A percentile compares a stretch with the other conserved stretches of the same genome.
phyloP scores from a whole-genome alignment of 1,140 invertebrate species.

The Zeugodacus cucurbitae region DNA sequence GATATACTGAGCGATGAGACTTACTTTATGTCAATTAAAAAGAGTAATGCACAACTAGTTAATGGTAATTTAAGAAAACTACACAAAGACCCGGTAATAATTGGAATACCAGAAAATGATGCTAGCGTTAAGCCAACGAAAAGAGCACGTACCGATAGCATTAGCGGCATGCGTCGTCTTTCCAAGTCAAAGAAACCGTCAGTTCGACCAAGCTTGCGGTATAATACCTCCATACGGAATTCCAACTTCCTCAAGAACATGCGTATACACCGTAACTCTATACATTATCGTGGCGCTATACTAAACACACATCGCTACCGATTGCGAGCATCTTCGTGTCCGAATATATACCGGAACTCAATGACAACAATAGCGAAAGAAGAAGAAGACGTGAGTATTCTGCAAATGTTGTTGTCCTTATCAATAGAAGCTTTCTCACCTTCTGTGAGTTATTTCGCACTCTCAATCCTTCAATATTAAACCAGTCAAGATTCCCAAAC shows the following conservation, averaged over 20 bases:
- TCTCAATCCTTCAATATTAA: too few relatives aligned
- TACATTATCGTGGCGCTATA: slow-evolving; percentile 83
- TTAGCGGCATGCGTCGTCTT: slow-evolving; percentile 56
- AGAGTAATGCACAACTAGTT: slow-evolving; percentile 52
- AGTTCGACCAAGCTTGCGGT: slow-evolving; percentile 58
- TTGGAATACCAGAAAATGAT: slow-evolving; percentile 53
- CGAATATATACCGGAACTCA: slow-evolving; percentile 89
- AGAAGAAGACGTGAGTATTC: slow-evolving; percentile 71
- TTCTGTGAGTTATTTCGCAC: too few relatives aligned
- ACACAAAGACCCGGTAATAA: slow-evolving; percentile 49
- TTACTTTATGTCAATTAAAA: slow-evolving; percentile 55
- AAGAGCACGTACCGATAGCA: slow-evolving; percentile 57
- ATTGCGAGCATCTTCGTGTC: slow-evolving; percentile 86
- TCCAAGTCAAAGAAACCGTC: slow-evolving; percentile 60
- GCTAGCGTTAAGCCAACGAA: slow-evolving; percentile 48
- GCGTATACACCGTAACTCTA: slow-evolving; percentile 80
- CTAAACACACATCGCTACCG: slow-evolving; percentile 83
- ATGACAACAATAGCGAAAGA: slow-evolving; percentile 86
- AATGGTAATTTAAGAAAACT: slow-evolving; percentile 48
- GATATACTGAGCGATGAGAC: slow-evolving; percentile 58
- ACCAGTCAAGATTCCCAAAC: too few relatives aligned
- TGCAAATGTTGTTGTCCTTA: too few relatives aligned
- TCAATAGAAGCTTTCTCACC: too few relatives aligned
- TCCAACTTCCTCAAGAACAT: slow-evolving; percentile 81
- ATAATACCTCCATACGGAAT: slow-evolving; percentile 62